A percentile compares a stretch with the other conserved stretches of the same genome.
Evolutionary conservation across 2,797 vertebrate genomes (phyloP).

Genomic region (Mormyrops boulengeri): DNA sequence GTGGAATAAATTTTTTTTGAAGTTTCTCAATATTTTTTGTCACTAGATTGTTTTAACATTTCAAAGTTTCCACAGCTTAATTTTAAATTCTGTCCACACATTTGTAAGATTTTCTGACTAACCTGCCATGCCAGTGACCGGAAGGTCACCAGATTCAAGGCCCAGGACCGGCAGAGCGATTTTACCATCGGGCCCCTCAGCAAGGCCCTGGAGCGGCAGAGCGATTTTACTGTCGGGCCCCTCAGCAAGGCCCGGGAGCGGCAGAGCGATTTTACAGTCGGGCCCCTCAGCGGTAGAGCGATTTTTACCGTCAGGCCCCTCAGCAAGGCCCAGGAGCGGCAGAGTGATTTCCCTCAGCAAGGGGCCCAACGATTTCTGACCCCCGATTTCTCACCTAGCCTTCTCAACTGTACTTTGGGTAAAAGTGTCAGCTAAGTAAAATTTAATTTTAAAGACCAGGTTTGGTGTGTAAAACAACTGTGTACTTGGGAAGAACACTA

Average conservation of each 20-base stretch:
- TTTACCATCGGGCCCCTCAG: too few relatives aligned
- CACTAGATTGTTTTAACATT: not conserved
- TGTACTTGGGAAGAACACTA: not conserved
- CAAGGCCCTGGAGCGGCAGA: too few relatives aligned
- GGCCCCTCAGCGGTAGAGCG: too few relatives aligned
- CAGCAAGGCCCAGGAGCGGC: not conserved
- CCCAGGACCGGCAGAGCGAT: not conserved
- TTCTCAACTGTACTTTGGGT: not conserved
- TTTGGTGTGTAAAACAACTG: not conserved
- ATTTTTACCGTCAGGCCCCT: too few relatives aligned
- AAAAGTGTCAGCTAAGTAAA: not conserved
- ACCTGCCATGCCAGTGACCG: not conserved
- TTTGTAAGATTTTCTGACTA: not conserved
- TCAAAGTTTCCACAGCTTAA: not conserved
- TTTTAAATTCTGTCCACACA: not conserved
- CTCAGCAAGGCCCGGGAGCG: too few relatives aligned
- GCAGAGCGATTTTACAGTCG: too few relatives aligned
- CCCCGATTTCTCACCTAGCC: not conserved
- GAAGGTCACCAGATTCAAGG: not conserved
- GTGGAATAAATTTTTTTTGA: not conserved
- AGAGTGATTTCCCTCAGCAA: not conserved
- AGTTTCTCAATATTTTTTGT: not conserved
- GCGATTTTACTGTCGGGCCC: too few relatives aligned
- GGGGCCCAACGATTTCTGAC: not conserved
- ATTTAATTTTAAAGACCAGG: not conserved